These are phyloP conservation scores for Desmodus rotundus DNA, from an alignment of 2,113 vertebrate species.

Conservation along the genomic window DNA sequence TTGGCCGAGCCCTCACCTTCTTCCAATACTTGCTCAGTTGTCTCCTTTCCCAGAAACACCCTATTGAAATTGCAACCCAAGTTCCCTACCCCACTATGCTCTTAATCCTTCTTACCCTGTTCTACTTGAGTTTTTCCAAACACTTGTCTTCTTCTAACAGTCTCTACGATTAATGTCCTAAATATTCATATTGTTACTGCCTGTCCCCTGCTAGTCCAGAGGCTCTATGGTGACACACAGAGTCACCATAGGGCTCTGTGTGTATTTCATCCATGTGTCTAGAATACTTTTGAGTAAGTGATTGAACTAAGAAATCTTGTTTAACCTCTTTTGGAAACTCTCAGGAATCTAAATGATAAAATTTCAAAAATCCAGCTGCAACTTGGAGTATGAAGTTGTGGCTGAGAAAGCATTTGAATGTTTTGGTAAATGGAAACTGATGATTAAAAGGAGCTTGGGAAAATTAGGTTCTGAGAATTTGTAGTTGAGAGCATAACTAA, in stretches of 20 bases:
- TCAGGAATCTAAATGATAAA: neutral
- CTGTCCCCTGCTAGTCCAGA: neutral
- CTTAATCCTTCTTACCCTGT: neutral
- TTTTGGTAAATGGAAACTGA: neutral
- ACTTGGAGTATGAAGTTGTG: neutral
- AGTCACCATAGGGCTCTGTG: neutral
- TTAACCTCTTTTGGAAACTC: neutral
- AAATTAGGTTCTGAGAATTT: neutral
- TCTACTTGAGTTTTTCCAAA: neutral
- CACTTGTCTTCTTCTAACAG: neutral
- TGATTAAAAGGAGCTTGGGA: neutral
- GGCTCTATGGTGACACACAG: too few relatives aligned
- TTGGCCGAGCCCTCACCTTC: neutral
- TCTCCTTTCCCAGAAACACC: neutral
- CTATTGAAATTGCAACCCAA: neutral
- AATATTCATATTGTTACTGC: neutral
- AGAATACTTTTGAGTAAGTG: neutral
- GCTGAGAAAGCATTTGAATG: neutral
- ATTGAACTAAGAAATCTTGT: neutral
- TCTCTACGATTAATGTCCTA: neutral
- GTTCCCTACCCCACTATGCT: rapidly evolving
- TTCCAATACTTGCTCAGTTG: neutral
- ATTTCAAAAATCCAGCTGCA: neutral
- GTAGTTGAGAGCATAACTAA: neutral
- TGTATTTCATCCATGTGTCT: neutral